Conservation (phyloP, 2,888 invertebrate genomes). For the Melieria omissa region DNA sequence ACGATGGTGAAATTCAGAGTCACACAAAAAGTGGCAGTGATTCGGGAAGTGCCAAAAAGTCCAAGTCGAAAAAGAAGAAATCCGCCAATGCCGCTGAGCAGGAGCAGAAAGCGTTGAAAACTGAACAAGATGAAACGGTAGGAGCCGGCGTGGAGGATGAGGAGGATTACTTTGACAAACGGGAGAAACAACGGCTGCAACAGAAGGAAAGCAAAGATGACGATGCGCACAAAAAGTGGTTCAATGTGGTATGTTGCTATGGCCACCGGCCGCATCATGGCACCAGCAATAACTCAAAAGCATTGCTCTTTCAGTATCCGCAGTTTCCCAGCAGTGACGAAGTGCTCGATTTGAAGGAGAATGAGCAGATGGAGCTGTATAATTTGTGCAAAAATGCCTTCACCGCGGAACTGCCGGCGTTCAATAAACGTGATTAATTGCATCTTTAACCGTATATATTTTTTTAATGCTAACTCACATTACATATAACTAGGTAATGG, state of each 20-base stretch:
- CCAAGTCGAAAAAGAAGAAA: constrained; percentile 18
- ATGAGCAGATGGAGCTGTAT: constrained; percentile 60
- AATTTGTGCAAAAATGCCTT: constrained; percentile 61
- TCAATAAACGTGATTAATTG: constrained; percentile 56
- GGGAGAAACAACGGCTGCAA: constrained; percentile 45
- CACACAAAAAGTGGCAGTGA: constrained; percentile 39
- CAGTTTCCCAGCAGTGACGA: constrained; percentile 56
- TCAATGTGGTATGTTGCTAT: constrained; percentile 55
- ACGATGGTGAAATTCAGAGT: constrained; percentile 52
- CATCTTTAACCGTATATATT: neutral
- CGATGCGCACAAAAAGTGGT: constrained; percentile 62
- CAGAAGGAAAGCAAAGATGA: constrained; percentile 47
- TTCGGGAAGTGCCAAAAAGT: constrained; percentile 43
- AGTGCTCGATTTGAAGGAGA: constrained; percentile 63
- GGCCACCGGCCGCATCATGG: too few species aligned
- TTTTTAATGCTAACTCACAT: neutral
- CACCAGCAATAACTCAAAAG: neutral
- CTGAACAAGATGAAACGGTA: constrained; percentile 27
- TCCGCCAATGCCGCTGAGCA: constrained; percentile 14
- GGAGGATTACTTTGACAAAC: constrained; percentile 49
- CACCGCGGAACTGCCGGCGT: constrained; percentile 56
- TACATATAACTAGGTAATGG: constrained; percentile 57
- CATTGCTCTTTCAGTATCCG: constrained; percentile 50
- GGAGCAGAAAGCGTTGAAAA: constrained; percentile 40
- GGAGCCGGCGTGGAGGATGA: constrained; percentile 36